Evolutionary conservation across 2,113 vertebrate species (phyloP).

Genomic region (Chrysochloris asiatica): DNA sequence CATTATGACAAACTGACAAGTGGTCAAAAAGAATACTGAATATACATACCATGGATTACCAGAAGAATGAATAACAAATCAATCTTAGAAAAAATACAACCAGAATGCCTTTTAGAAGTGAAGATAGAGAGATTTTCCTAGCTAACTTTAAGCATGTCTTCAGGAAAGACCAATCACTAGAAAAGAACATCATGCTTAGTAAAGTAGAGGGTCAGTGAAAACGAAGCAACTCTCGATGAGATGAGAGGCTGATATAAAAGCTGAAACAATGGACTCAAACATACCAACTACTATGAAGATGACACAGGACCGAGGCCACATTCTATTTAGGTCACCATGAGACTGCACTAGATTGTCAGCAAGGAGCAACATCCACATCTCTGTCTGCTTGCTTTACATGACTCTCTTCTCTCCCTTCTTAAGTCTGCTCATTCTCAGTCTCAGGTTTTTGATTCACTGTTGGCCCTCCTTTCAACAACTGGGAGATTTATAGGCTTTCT

Average conservation of each 20-base stretch:
- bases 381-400: not conserved
- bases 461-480: not conserved
- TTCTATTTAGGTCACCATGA: not conserved
- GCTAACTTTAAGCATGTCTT: not conserved
- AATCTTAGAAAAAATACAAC: not conserved
- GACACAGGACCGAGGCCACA: not conserved
- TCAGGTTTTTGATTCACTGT: not conserved
- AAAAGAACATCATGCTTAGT: not conserved
- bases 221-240: not conserved
- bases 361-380: not conserved
- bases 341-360: not conserved
- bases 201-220: not conserved
- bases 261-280: not conserved
- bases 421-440: not conserved
- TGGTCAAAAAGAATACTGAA: not conserved
- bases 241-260: not conserved
- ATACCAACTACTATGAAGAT: not conserved
- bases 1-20: not conserved
- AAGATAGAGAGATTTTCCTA: not conserved
- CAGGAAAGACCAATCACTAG: not conserved
- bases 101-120: not conserved
- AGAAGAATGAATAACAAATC: not conserved
- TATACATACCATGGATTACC: not conserved
- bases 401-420: not conserved
- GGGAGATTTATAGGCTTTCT: not conserved